A percentile compares a stretch with the other conserved stretches of the same genome.
Evolutionary conservation across 2,113 vertebrate genomes (phyloP).

Genomic region (Anarrhichthys ocellatus): DNA sequence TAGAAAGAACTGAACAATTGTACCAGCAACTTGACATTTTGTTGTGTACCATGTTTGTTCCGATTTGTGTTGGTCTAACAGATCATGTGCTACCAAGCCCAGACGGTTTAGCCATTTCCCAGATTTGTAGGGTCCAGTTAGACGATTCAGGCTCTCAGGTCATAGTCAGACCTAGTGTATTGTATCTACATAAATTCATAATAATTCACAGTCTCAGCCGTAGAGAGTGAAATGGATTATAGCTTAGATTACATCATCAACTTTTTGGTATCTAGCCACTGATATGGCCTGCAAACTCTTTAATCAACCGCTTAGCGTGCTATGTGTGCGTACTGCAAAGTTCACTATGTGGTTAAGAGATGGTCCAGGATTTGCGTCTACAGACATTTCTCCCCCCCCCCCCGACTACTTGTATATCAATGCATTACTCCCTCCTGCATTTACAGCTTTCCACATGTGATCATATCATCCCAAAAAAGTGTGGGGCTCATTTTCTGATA

Average conservation of each 20-base stretch:
- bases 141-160: background rate
- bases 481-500: background rate
- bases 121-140: background rate
- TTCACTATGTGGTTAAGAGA: background rate
- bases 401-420: background rate
- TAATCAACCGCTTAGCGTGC: background rate
- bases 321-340: background rate
- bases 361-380: background rate
- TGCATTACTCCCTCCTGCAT: background rate
- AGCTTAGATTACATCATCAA: background rate
- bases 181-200: background rate
- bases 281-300: background rate
- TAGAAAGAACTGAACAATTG: background rate
- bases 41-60: background rate
- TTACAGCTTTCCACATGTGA: background rate
- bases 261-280: background rate
- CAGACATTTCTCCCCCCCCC: background rate
- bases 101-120: background rate
- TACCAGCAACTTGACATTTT: background rate
- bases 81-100: background rate
- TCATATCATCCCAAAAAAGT: background rate
- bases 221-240: background rate
- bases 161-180: background rate
- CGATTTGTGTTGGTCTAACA: background rate
- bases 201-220: background rate